phyloP scores from a whole-genome alignment of 30 jellyfish, hydroid and myxozoan species.

The Aurelia aurita region DNA sequence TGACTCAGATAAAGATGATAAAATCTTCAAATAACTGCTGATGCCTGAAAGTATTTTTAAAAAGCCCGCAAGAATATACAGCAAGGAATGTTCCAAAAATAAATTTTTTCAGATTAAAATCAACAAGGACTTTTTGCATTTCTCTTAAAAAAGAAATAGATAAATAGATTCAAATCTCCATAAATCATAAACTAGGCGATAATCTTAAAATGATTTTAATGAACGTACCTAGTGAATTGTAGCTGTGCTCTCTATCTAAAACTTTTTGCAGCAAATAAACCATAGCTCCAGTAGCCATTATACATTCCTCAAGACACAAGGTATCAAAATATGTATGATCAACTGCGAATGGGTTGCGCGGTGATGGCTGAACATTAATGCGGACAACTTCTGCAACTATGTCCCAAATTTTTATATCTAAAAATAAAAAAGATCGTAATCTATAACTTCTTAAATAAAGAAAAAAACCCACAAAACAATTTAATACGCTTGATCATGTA shows the following conservation, averaged over 20 bases:
- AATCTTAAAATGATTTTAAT: background rate
- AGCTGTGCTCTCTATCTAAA: conserved; percentile 80
- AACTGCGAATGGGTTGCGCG: conserved; percentile 94
- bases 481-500: too few relatives aligned
- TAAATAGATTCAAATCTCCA: too few relatives aligned
- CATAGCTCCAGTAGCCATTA: conserved; percentile 97
- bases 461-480: too few relatives aligned
- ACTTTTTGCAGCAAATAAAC: conserved; percentile 77
- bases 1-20: too few relatives aligned
- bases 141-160: too few relatives aligned
- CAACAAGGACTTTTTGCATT: too few relatives aligned
- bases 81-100: too few relatives aligned
- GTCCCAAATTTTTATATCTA: conserved; percentile 91
- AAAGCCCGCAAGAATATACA: too few relatives aligned
- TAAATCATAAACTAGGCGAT: background rate
- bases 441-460: too few relatives aligned
- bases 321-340: conserved; percentile 84
- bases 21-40: too few relatives aligned
- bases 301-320: conserved; percentile 69
- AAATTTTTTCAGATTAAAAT: too few relatives aligned
- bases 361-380: conserved; percentile 84
- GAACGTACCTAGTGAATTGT: conserved; percentile 72
- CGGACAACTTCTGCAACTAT: conserved; percentile 86
- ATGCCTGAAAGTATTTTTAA: too few relatives aligned
- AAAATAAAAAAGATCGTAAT: background rate